Evolutionary conservation across 2,888 invertebrate genomes (phyloP).

Genomic region (Elmis aenea): DNA sequence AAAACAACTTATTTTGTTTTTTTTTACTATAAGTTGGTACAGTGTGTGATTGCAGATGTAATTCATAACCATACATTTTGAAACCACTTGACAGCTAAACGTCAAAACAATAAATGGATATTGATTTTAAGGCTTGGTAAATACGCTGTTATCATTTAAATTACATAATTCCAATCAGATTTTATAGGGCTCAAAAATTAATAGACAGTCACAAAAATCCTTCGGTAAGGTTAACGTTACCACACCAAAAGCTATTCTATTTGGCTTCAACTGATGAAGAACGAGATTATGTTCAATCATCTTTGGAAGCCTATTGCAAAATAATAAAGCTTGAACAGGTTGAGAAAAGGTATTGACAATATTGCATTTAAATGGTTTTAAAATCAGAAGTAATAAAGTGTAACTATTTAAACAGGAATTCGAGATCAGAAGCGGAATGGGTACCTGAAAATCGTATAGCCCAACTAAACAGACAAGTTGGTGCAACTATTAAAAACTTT

Average conservation of each 20-base stretch:
- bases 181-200: conserved; percentile 33
- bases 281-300: conserved; percentile 18
- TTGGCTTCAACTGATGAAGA: conserved; percentile 19
- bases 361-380: no score
- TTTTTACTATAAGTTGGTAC: no score
- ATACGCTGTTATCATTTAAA: no score
- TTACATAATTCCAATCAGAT: no score
- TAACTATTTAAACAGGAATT: no score
- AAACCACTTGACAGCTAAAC: no score
- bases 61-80: no score
- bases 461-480: conserved; percentile 32
- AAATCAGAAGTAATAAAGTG: no score
- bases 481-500: conserved; percentile 32
- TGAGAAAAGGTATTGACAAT: conserved; percentile 38
- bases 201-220: conserved; percentile 36
- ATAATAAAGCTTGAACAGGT: conserved; percentile 30
- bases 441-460: conserved; percentile 27
- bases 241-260: conserved; percentile 32
- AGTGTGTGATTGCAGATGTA: no score
- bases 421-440: conserved; percentile 37
- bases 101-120: no score
- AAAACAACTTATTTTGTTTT: no score
- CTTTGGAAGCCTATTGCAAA: conserved; percentile 24
- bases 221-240: conserved; percentile 29
- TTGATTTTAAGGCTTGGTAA: no score